Conservation (phyloP, 37 sponge, comb jelly and placozoan genomes). For the Amphimedon queenslandica region DNA sequence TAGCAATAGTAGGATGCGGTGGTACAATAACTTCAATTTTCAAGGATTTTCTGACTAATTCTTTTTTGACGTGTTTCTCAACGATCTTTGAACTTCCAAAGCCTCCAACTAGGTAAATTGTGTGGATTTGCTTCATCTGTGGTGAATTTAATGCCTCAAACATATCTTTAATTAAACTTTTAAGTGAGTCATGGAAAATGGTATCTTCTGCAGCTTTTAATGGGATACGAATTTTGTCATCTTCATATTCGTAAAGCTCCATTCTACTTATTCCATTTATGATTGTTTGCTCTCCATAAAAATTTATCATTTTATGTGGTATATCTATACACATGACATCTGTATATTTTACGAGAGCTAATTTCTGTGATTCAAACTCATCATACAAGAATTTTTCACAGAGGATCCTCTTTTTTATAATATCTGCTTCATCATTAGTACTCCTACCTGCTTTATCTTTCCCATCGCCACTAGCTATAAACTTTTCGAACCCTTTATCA, state of each 20-base stretch:
- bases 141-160: too few relatives aligned
- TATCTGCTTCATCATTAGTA: neutral
- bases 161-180: too few relatives aligned
- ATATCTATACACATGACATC: neutral
- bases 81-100: neutral
- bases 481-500: neutral
- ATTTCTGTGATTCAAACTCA: neutral
- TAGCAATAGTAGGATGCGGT: neutral
- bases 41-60: neutral
- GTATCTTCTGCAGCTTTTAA: neutral
- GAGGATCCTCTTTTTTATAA: neutral
- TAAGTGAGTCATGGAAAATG: neutral
- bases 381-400: too few relatives aligned
- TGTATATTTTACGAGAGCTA: neutral
- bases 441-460: neutral
- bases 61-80: neutral
- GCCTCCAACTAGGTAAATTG: neutral
- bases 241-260: neutral
- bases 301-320: neutral
- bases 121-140: too few relatives aligned
- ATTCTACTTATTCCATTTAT: neutral
- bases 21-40: neutral
- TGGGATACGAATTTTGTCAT: neutral
- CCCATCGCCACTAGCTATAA: too few relatives aligned
- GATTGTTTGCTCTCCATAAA: neutral